These are phyloP conservation scores for Lophura nycthemera DNA, from an alignment of 2,113 vertebrate species.

Conservation along the genomic window DNA sequence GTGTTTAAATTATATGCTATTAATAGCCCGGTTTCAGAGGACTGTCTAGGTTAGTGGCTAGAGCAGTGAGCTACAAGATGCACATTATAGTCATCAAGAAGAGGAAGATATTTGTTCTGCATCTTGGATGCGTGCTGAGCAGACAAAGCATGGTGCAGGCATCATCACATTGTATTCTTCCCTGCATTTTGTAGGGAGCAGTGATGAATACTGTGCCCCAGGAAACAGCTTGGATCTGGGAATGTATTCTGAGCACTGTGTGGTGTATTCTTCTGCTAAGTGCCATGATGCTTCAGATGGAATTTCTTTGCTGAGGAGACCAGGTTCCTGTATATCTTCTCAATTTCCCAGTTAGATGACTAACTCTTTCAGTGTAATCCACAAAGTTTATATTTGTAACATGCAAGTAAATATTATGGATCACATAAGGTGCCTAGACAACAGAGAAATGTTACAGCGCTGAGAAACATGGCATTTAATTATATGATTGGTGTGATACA, in stretches of 20 bases:
- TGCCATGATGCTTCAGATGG: neutral
- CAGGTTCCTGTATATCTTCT: neutral
- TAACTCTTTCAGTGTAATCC: neutral
- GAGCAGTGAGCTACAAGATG: neutral
- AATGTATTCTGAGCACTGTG: neutral
- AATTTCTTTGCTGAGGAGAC: neutral
- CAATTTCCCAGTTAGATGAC: neutral
- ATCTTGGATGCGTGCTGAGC: neutral
- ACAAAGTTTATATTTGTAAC: neutral
- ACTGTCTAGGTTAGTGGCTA: neutral
- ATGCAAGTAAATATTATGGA: neutral
- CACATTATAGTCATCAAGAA: neutral
- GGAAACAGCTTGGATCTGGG: neutral
- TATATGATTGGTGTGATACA: neutral
- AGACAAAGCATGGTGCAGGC: neutral
- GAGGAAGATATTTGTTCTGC: neutral
- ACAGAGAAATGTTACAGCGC: rapidly evolving
- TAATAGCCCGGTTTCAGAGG: neutral
- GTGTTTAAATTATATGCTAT: constrained; percentile 2
- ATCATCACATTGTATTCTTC: neutral
- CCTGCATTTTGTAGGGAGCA: rapidly evolving
- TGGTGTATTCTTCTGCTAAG: neutral
- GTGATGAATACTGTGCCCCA: neutral
- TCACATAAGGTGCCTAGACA: neutral
- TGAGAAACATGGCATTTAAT: neutral